Conservation (phyloP, 2,797 vertebrate species). For the Onychomys arenicola region DNA sequence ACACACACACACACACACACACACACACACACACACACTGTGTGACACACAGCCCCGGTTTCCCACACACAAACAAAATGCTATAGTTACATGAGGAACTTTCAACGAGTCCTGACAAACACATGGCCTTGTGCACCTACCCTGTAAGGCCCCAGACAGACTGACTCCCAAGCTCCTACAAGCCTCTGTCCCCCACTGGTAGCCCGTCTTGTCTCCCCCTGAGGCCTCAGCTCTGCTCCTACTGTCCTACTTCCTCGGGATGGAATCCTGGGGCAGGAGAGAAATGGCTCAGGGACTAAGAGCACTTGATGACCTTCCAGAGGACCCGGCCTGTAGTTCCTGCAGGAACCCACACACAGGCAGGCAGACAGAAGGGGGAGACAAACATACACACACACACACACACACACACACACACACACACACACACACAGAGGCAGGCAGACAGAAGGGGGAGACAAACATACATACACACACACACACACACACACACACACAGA, state of each 20-base stretch:
- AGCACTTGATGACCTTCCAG: neutral
- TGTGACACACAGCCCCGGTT: neutral
- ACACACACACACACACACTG: neutral
- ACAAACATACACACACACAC: no score
- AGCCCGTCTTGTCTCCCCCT: neutral
- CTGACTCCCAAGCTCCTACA: neutral
- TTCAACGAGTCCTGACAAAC: neutral
- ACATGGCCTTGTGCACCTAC: neutral
- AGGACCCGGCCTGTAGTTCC: neutral
- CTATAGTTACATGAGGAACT: neutral
- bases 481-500: neutral
- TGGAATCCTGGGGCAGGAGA: neutral
- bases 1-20: neutral
- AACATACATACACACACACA: neutral
- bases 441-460: no score
- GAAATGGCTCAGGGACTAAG: neutral
- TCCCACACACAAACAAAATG: neutral
- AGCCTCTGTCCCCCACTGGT: neutral
- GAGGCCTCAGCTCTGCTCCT: neutral
- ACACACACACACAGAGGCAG: neutral
- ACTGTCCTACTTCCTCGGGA: neutral
- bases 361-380: no score
- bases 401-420: neutral
- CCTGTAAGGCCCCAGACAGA: neutral
- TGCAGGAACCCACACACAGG: neutral